These are phyloP conservation scores for Neosilurus mollespiculum DNA, from an alignment of 2,797 vertebrate species.

Conservation along the genomic window DNA sequence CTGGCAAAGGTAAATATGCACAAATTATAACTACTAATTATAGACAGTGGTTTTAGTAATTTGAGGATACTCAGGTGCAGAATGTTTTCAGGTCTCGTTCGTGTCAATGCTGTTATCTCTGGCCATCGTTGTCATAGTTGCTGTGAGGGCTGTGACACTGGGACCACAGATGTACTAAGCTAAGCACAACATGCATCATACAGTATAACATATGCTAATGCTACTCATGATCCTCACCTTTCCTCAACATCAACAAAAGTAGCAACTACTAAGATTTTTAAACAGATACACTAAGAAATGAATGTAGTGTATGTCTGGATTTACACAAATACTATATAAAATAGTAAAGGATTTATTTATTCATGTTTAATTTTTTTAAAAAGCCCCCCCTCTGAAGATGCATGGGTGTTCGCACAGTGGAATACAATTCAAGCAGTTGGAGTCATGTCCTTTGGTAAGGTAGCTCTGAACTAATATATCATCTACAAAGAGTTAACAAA, in stretches of 20 bases:
- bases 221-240: background rate
- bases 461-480: conserved; percentile 1
- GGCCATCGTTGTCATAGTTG: conserved; percentile 79
- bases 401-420: conserved; percentile 89
- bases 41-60: background rate
- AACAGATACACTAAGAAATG: background rate
- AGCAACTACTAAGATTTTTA: background rate
- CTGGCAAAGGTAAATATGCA: conserved; percentile 83
- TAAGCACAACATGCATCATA: conserved; percentile 6
- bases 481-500: background rate
- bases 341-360: background rate
- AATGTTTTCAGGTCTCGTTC: conserved; percentile 80
- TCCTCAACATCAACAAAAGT: background rate
- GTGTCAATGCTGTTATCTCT: conserved; percentile 85
- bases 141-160: conserved; percentile 81
- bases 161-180: conserved; percentile 78
- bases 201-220: conserved; percentile 29
- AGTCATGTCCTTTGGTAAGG: conserved; percentile 96
- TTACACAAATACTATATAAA: background rate
- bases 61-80: background rate
- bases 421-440: conserved; percentile 88
- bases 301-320: background rate
- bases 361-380: conserved; percentile 37
- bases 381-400: conserved; percentile 81
- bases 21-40: background rate